Conservation (phyloP, 2,113 vertebrate species). For the Rhizomys pruinosus region DNA sequence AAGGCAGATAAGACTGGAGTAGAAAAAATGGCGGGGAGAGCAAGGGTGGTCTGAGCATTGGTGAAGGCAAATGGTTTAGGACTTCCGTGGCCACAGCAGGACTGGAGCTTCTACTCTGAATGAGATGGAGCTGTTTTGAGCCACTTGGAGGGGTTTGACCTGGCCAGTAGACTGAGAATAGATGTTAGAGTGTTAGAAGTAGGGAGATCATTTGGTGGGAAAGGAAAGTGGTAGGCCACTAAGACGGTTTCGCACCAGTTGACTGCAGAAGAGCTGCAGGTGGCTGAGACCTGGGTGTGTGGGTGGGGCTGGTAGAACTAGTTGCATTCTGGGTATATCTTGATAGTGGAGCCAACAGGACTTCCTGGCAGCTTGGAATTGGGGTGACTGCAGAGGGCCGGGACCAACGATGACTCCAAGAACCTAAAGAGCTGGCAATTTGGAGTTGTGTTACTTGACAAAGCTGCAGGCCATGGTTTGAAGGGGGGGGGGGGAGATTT, state of each 20-base stretch:
- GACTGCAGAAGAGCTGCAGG: neutral
- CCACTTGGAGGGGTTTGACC: neutral
- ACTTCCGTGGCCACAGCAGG: rapidly evolving
- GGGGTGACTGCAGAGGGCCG: neutral
- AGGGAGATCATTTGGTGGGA: neutral
- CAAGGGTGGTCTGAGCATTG: neutral
- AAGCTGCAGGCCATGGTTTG: neutral
- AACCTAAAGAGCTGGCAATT: neutral
- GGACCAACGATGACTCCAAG: neutral
- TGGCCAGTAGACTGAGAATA: neutral
- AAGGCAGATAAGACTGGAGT: neutral
- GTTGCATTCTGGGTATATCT: constrained; percentile 7
- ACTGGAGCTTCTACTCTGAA: neutral
- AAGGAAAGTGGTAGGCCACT: neutral
- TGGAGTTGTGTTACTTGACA: neutral
- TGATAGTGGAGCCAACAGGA: neutral
- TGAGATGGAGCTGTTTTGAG: neutral
- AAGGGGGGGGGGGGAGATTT: neutral
- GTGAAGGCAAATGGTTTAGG: neutral
- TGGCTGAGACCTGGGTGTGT: neutral
- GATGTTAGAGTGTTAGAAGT: neutral
- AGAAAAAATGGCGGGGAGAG: neutral
- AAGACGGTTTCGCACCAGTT: neutral
- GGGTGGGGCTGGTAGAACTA: neutral
- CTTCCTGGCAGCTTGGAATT: neutral